Evolutionary conservation across 2,113 vertebrate genomes (phyloP).

Genomic region (Misgurnus anguillicaudatus): DNA sequence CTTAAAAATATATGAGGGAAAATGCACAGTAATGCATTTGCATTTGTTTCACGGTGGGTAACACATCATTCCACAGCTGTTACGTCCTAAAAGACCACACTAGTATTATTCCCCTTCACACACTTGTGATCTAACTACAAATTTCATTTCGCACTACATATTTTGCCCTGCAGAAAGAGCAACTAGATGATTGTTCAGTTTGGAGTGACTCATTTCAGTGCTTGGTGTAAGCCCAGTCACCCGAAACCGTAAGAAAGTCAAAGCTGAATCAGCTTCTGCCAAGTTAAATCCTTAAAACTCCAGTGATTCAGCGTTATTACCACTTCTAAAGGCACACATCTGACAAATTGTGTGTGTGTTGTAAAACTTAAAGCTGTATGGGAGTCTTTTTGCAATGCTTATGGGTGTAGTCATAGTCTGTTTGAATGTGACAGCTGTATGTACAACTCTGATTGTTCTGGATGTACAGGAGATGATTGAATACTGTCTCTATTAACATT

Average conservation of each 20-base stretch:
- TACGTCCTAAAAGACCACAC: too few species aligned
- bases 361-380: not conserved
- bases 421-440: too few species aligned
- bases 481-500: too few species aligned
- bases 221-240: not conserved
- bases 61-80: not conserved
- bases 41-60: not conserved
- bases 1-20: too few species aligned
- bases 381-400: too few species aligned
- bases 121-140: too few species aligned
- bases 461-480: too few species aligned
- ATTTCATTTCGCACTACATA: too few species aligned
- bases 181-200: not conserved
- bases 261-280: not conserved
- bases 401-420: not conserved
- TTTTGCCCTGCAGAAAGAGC: not conserved
- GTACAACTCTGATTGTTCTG: too few species aligned
- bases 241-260: not conserved
- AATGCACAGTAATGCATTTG: too few species aligned
- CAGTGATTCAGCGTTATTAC: not conserved
- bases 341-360: not conserved
- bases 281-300: conserved; percentile 9
- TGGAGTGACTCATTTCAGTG: conserved; percentile 13
- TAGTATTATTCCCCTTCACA: too few species aligned
- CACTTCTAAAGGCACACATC: not conserved